A percentile compares a stretch with the other conserved stretches of the same genome.
Conservation (phyloP, 1,140 invertebrate genomes). For the Micrasema minimum region DNA sequence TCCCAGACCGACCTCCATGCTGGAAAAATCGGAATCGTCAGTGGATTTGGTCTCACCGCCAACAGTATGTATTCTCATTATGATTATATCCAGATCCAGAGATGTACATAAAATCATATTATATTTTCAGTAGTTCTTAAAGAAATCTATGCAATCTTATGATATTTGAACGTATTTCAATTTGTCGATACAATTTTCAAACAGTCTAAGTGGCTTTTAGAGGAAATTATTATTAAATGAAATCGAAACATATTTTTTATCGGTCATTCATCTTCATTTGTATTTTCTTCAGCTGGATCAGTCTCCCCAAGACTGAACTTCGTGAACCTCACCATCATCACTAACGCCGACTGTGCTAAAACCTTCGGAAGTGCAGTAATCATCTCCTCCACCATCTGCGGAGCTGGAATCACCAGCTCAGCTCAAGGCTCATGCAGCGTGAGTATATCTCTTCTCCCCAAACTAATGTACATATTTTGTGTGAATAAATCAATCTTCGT, state of each 20-base stretch:
- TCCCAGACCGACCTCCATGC: neutral
- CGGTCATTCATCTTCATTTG: no score
- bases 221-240: no score
- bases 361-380: slow-evolving; percentile 44
- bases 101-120: no score
- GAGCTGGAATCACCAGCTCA: slow-evolving; percentile 38
- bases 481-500: no score
- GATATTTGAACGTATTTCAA: no score
- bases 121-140: no score
- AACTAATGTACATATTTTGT: no score
- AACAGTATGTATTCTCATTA: slow-evolving; percentile 45
- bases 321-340: slow-evolving; percentile 52
- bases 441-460: slow-evolving; percentile 17
- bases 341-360: slow-evolving; percentile 42
- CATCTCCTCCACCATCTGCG: slow-evolving; percentile 50
- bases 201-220: no score
- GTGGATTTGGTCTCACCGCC: slow-evolving; percentile 52
- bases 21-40: slow-evolving; percentile 42
- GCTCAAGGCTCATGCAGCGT: slow-evolving; percentile 53
- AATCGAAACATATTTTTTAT: no score
- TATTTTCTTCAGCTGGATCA: slow-evolving; percentile 37
- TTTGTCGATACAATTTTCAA: no score
- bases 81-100: no score
- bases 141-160: no score
- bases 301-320: slow-evolving; percentile 48